Conservation (phyloP, 2,888 invertebrate genomes). For the Melanchra persicariae region DNA sequence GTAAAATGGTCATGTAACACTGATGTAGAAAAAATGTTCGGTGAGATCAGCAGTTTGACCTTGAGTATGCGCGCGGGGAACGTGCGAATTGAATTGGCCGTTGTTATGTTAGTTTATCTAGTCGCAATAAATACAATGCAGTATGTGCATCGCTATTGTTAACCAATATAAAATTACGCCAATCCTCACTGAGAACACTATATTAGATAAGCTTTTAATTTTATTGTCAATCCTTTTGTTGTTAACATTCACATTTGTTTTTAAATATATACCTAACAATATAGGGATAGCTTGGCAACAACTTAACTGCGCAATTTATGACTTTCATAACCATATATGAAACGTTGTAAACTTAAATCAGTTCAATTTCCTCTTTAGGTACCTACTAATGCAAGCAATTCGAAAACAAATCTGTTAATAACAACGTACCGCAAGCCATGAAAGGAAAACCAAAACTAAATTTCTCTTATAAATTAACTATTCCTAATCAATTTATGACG, state of each 20-base stretch:
- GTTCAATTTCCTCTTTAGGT: constrained; percentile 22
- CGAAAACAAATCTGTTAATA: constrained; percentile 10
- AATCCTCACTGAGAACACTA: background rate
- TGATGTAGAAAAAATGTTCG: constrained; percentile 80
- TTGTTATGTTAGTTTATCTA: constrained; percentile 56
- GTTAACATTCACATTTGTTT: background rate
- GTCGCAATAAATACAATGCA: constrained; percentile 15
- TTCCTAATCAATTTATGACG: background rate
- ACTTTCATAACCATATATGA: constrained; percentile 1
- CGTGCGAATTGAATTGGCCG: constrained; percentile 80
- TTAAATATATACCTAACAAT: background rate
- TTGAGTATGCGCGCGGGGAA: constrained; percentile 78
- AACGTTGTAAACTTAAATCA: background rate
- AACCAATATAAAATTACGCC: background rate
- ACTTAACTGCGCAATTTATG: constrained; percentile 5
- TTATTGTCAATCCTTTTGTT: background rate
- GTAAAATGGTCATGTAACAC: constrained; percentile 78
- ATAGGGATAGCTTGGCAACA: background rate
- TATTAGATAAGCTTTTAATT: background rate
- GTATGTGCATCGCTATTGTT: constrained; percentile 6
- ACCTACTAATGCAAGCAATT: background rate
- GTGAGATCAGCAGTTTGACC: constrained; percentile 87
- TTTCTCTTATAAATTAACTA: constrained; percentile 15
- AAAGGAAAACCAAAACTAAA: constrained; percentile 31
- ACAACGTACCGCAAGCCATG: background rate